Percentiles rank a stretch among this genome's conserved stretches.
Evolutionary conservation across 2,797 vertebrate genomes (phyloP).

Genomic region (Hirundo rustica): DNA sequence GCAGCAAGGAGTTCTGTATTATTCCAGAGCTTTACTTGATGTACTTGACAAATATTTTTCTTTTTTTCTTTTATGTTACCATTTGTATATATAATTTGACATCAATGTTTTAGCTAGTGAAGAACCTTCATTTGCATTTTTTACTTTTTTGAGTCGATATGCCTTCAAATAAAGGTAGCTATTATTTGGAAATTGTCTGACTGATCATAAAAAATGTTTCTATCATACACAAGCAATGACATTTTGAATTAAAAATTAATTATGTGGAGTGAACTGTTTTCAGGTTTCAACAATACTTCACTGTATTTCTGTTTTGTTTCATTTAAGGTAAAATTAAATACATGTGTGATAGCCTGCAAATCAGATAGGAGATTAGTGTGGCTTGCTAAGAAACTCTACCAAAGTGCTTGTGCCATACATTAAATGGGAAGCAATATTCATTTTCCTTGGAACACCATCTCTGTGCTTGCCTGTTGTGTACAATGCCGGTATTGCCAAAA

Average conservation of each 20-base stretch:
- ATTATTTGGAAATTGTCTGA: constrained; percentile 12
- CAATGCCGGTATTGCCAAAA: background rate
- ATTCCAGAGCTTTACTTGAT: background rate
- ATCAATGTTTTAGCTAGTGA: background rate
- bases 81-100: constrained; percentile 9
- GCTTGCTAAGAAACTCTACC: background rate
- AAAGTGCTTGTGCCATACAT: background rate
- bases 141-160: constrained; percentile 1
- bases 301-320: background rate
- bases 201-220: constrained; percentile 39
- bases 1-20: background rate
- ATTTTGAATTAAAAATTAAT: constrained; percentile 57
- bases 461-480: background rate
- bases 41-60: background rate
- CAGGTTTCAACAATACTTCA: background rate
- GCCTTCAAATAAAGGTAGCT: constrained; percentile 19
- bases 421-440: background rate
- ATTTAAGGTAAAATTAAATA: constrained; percentile 14
- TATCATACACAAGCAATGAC: constrained; percentile 3
- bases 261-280: constrained; percentile 7
- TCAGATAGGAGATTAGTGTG: background rate
- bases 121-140: constrained; percentile 35
- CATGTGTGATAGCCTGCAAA: background rate
- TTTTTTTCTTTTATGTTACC: background rate
- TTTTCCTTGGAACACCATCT: background rate